A percentile compares a stretch with the other conserved stretches of the same genome.
Conservation (phyloP, 2,113 vertebrate species). For the Apodemus speciosus region DNA sequence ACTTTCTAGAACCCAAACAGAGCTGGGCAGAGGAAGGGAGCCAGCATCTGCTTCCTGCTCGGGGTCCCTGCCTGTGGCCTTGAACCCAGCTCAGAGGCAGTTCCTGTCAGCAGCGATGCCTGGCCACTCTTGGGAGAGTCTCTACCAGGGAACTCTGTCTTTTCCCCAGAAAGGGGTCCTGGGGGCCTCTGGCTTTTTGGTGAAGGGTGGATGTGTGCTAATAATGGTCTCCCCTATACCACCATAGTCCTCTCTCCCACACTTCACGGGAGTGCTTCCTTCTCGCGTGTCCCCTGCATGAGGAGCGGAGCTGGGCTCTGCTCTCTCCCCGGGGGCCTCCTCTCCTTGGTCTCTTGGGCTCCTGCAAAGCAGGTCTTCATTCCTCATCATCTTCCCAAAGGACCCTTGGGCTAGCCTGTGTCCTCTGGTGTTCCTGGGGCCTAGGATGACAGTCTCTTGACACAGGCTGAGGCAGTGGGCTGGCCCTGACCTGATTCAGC, state of each 20-base stretch:
- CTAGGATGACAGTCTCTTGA: background rate
- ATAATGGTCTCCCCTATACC: fast-evolving
- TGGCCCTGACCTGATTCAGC: fast-evolving
- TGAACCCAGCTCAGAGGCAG: background rate
- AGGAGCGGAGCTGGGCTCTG: background rate
- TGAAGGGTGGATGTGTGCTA: background rate
- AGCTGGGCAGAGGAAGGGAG: background rate
- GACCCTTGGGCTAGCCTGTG: fast-evolving
- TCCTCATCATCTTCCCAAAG: background rate
- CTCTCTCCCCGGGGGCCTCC: background rate
- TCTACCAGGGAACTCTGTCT: background rate
- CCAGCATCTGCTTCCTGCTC: background rate
- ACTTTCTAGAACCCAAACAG: background rate
- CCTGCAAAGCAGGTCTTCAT: too few relatives aligned
- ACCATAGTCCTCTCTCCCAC: fast-evolving
- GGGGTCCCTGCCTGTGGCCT: background rate
- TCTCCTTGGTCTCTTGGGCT: too few relatives aligned
- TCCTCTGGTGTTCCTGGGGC: background rate
- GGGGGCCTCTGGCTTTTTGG: too few relatives aligned
- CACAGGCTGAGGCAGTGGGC: fast-evolving
- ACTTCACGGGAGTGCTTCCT: fast-evolving
- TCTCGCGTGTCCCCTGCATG: background rate
- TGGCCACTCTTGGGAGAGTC: background rate
- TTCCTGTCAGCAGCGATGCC: background rate
- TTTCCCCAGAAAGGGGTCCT: background rate